A percentile compares a stretch with the other conserved stretches of the same genome.
phyloP scores from a whole-genome alignment of 2,797 vertebrate genomes.

The Megalops cyprinoides region DNA sequence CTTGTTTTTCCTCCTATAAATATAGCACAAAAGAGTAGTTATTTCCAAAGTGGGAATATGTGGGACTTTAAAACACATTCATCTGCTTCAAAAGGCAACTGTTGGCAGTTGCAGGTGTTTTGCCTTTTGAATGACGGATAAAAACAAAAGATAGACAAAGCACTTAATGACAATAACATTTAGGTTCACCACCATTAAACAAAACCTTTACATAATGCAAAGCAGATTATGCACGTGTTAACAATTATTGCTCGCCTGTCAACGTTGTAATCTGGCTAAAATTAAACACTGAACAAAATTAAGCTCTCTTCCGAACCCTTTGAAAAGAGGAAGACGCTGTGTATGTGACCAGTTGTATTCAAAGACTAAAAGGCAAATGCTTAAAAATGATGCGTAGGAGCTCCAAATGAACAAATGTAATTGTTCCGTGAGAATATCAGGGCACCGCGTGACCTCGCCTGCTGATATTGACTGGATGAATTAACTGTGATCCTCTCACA shows the following conservation, averaged over 20 bases:
- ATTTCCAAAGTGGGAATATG: slow-evolving; percentile 31
- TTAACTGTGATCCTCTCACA: not conserved
- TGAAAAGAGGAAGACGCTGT: not conserved
- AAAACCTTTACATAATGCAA: slow-evolving; percentile 5
- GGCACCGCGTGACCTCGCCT: not conserved
- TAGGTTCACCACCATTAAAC: not conserved
- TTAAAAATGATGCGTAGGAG: not conserved
- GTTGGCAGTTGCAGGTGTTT: not conserved
- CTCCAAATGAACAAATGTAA: not conserved
- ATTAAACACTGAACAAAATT: slow-evolving; percentile 9
- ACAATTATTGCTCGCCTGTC: not conserved
- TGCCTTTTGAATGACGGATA: slow-evolving; percentile 22
- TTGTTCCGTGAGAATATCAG: not conserved
- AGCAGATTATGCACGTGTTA: slow-evolving; percentile 8
- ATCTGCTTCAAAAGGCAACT: slow-evolving; percentile 32
- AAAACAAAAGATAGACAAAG: slow-evolving; percentile 9
- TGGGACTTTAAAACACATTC: slow-evolving; percentile 37
- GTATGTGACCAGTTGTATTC: too few species aligned
- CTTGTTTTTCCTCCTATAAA: slow-evolving; percentile 18
- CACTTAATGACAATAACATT: slow-evolving; percentile 28
- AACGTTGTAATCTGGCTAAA: too few species aligned
- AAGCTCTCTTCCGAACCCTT: not conserved
- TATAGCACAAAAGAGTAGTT: slow-evolving; percentile 18
- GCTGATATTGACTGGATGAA: not conserved
- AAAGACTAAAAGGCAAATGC: not conserved